A percentile compares a stretch with the other conserved stretches of the same genome.
Conservation (phyloP, 2,888 invertebrate genomes). For the Parnassius smintheus region DNA sequence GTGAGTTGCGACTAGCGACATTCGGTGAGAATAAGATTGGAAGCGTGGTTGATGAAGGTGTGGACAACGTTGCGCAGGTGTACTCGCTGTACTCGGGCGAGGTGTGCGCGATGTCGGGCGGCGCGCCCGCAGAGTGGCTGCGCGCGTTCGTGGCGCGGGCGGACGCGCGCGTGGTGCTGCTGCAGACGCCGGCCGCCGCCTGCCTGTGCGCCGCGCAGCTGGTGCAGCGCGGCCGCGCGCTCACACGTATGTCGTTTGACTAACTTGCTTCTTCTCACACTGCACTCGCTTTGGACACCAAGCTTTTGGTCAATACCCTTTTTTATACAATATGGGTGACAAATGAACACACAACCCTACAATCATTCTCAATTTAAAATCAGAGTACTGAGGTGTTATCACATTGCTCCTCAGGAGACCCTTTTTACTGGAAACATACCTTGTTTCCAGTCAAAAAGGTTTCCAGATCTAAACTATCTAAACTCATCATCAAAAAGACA, state of each 20-base stretch:
- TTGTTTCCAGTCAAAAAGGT: no score
- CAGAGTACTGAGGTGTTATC: no score
- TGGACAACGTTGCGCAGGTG: slow-evolving; percentile 42
- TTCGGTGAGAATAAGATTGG: no score
- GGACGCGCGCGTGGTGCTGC: slow-evolving; percentile 48
- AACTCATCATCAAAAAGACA: no score
- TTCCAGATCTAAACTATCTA: no score
- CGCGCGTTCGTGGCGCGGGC: slow-evolving; percentile 33
- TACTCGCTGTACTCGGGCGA: slow-evolving; percentile 48
- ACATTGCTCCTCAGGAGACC: no score
- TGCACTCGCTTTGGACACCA: slow-evolving; percentile 29
- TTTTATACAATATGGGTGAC: no score
- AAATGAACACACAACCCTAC: no score
- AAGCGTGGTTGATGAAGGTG: slow-evolving; percentile 41
- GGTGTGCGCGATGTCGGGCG: slow-evolving; percentile 34
- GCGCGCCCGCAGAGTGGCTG: slow-evolving; percentile 46
- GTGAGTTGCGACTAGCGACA: no score
- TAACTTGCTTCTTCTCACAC: slow-evolving; percentile 20
- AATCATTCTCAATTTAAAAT: no score
- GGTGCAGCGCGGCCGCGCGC: slow-evolving; percentile 29
- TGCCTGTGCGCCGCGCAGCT: slow-evolving; percentile 32
- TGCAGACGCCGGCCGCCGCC: slow-evolving; percentile 59
- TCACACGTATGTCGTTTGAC: slow-evolving; percentile 19
- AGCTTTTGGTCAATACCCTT: slow-evolving; percentile 7
- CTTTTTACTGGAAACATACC: no score